Base-by-base conservation (phyloP, 2,888 invertebrate species). In the Candidula unifasciata region DNA sequence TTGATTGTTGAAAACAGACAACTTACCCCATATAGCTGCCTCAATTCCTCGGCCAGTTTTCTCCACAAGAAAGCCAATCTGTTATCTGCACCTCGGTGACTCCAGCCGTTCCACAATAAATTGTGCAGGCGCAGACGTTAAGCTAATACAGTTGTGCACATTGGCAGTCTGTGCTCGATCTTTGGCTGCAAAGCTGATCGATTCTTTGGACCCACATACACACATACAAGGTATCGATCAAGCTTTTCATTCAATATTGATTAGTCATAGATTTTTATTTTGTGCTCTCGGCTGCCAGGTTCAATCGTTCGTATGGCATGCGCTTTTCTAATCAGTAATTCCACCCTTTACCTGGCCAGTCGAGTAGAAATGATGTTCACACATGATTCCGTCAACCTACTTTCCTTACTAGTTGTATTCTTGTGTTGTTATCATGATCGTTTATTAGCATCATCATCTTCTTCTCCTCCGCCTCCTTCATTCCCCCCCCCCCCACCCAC, bases 221-320 rank as follows among this genome's bases (percentile, higher is more conserved):
- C 74, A 74, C 74, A 74, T 27, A 44, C 27, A 6, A 54, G 13
- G 60, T 66, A 66, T 76, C 66, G 52, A 52, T 64, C 10, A 16
- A n/a, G 16, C 16, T 27, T 21, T 81, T 78, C 78, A 78, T 78
- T 66, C 44, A 78, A n/a, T 66, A 78, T 78, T 78, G 78, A 78
- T 81, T 44, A 18, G 57, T 0, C 27, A 78, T 81, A 13, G 69
- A 57, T 60, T 54, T 35, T 77, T 73, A 44, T 44, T 10, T 44
- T 44, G 8, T 44, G 44, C 44, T 77, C 33, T n/a, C 33, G 3
- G 35, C 27, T 69, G 44, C 13, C 27, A 44, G 44, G 3, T 73
- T 73, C 73, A 13, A 27, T 73, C 35, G 27, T 73, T 35, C 69
- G 35, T 16, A 37, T 27, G n/a, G 10, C 27, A 10, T n/a, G 66